phyloP scores from a whole-genome alignment of 2,888 invertebrate genomes.

The Lysandra bellargus region DNA sequence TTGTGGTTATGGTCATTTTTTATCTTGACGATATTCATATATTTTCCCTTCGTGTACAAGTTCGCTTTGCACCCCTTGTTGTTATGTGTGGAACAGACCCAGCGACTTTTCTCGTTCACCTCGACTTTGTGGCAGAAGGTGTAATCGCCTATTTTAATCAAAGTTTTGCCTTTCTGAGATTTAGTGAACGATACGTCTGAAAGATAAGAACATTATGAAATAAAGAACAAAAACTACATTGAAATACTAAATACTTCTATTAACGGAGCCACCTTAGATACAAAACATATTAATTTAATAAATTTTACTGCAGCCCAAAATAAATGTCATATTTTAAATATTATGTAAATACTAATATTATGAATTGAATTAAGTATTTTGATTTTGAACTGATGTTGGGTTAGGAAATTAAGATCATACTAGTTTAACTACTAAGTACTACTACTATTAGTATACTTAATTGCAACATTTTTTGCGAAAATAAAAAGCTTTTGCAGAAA shows the following conservation, averaged over 20 bases:
- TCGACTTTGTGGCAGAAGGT: conserved; percentile 44
- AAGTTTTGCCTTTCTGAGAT: conserved; percentile 40
- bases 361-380: too few species aligned
- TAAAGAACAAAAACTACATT: neutral
- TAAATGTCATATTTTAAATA: too few species aligned
- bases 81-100: conserved; percentile 46
- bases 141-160: conserved; percentile 43
- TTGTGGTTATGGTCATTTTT: neutral
- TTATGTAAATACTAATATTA: too few species aligned
- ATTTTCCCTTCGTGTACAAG: neutral
- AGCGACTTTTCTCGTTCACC: conserved; percentile 25
- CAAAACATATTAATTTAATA: too few species aligned
- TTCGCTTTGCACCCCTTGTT: conserved; percentile 40
- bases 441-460: too few species aligned
- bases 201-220: neutral
- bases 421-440: too few species aligned
- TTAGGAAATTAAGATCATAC: too few species aligned
- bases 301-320: too few species aligned
- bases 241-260: neutral
- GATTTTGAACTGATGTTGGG: too few species aligned
- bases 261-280: too few species aligned
- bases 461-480: too few species aligned
- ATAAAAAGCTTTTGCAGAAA: too few species aligned
- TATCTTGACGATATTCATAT: neutral
- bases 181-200: neutral